Evolutionary conservation across 2,113 vertebrate species (phyloP), one percentile per base, ranked within the genome.

Genomic region (Paralichthys olivaceus): DNA sequence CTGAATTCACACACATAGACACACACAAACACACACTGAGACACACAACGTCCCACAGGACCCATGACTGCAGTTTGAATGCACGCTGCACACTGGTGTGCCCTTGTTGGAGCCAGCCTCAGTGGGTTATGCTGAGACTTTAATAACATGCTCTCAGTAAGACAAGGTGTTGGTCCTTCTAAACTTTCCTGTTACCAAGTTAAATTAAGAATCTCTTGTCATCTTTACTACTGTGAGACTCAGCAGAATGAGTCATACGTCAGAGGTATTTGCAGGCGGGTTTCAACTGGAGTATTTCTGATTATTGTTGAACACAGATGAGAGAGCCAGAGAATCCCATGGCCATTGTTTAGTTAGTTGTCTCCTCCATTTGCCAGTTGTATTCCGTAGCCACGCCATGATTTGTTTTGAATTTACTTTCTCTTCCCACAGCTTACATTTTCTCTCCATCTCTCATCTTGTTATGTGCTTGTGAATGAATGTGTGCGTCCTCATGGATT

Each of bases 321-420:
- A 58, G 63, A 23, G n/a, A 72, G 81, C 55, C 72, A 66, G 62
- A 65, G 70, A 82, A 84, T 79, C 77, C 40, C 57, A 40, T 49
- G 40, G 72, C 60, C 23, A 4, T 80, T 90, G 85, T 89, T 87
- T 85, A 82, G 70, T 66, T 22, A 62, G 65, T 77, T 53, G 76
- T 79, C 85, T 90, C 80, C 13, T 22, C 74, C 63, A 29, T 87
- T 71, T n/a, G 28, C 51, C 60, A 75, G 75, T 85, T 83, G 79
- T 81, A 73, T 69, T 74, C 83, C 70, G 63, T 13, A 75, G 69
- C 61, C 65, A 19, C 69, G 83, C 68, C 71, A 72, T 82, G 84
- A 87, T 87, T 91, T 89, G 81, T 80, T 90, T 88, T 90, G 85
- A 75, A 88, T 92, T 88, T 89, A 85, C 87, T 85, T 87, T 90